These are phyloP conservation scores for Bombyx mandarina DNA, from an alignment of 1,140 invertebrate genomes.

Conservation along the genomic window DNA sequence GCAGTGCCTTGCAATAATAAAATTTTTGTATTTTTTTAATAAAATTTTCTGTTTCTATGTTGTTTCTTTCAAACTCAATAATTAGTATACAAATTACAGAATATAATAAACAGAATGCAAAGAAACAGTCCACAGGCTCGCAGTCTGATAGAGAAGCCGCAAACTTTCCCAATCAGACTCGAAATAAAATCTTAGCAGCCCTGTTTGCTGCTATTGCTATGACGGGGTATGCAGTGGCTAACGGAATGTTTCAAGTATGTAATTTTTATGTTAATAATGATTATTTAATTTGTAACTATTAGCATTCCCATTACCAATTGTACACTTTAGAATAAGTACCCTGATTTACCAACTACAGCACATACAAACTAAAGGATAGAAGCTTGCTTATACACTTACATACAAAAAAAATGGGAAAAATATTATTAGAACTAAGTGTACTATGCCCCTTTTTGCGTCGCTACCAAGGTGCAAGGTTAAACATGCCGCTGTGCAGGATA, in stretches of 20 bases:
- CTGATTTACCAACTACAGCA: background rate
- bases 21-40: too few species aligned
- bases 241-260: conserved; percentile 62
- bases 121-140: conserved; percentile 51
- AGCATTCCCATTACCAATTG: background rate
- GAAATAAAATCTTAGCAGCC: conserved; percentile 58
- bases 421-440: too few species aligned
- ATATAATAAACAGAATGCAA: conserved; percentile 47
- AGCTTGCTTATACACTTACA: too few species aligned
- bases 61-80: background rate
- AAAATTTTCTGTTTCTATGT: too few species aligned
- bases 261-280: background rate
- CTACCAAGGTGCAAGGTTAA: too few species aligned
- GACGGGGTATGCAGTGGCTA: conserved; percentile 63
- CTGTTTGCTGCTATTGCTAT: conserved; percentile 61
- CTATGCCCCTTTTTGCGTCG: too few species aligned
- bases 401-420: too few species aligned
- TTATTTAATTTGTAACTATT: background rate
- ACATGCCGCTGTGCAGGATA: too few species aligned
- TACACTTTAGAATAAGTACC: background rate
- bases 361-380: too few species aligned
- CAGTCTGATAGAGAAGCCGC: conserved; percentile 51
- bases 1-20: too few species aligned
- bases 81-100: conserved; percentile 25
- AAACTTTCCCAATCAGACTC: conserved; percentile 52